These are phyloP conservation scores for Stichopus chloronotus DNA, from an alignment of 35 echinoderm and acorn worm species.

Conservation along the genomic window DNA sequence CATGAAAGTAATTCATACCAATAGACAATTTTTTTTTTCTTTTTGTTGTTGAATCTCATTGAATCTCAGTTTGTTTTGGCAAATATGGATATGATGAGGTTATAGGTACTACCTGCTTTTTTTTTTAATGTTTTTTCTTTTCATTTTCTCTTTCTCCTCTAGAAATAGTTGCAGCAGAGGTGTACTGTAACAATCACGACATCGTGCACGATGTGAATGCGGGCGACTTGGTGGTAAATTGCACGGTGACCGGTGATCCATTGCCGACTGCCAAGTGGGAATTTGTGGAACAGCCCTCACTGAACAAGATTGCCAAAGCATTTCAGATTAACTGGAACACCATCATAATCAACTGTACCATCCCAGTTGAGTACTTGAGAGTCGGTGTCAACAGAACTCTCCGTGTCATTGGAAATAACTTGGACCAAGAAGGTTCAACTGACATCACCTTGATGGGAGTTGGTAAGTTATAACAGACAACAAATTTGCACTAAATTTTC, in stretches of 20 bases:
- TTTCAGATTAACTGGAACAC: neutral
- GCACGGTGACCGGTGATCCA: conserved; percentile 19
- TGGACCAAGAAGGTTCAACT: neutral
- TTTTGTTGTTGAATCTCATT: no score
- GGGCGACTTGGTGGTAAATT: neutral
- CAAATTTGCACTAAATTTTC: no score
- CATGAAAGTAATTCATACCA: no score
- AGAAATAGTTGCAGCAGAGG: conserved; percentile 12
- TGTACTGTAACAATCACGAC: neutral
- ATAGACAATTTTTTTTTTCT: no score
- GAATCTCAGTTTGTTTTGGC: no score
- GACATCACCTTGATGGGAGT: neutral
- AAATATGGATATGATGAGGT: no score
- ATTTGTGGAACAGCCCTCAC: neutral
- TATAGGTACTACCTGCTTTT: no score
- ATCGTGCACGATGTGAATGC: neutral
- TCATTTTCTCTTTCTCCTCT: neutral
- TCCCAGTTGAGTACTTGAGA: neutral
- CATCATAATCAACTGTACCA: neutral
- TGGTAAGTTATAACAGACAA: neutral
- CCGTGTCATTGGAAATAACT: neutral
- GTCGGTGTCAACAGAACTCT: neutral
- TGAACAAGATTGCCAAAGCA: neutral
- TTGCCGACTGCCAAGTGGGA: neutral
- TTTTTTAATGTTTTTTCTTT: no score